Base-by-base conservation (phyloP, 1,140 invertebrate species). In the Halictus rubicundus region DNA sequence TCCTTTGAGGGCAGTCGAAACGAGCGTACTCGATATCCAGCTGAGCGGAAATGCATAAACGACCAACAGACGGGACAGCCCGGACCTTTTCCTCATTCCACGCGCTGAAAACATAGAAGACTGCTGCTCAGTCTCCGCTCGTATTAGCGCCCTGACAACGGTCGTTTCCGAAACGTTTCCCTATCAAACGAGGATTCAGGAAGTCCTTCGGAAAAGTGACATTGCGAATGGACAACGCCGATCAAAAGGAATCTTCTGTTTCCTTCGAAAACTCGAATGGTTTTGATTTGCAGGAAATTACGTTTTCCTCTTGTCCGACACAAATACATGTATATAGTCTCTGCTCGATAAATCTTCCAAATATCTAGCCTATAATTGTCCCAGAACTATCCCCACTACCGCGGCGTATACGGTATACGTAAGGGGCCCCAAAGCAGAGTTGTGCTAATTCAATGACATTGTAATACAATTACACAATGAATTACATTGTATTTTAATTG, bases 1-100 rank as follows among this genome's bases (percentile, higher is more conserved):
- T 91, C 91, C 92, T 92, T 92, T 93, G 92, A 92, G 81, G 87
- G 75, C 10, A 61, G 68, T 68, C 77, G 81, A 78, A 79, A 87
- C 83, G 85, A 82, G 78, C 80, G 83, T 72, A 66, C 75, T 75
- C 87, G 80, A 87, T 89, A 90, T 80, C 86, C 89, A 90, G 81
- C 89, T 87, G 82, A 88, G 88, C 88, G 91, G 91, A 93, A 93
- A 90, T 90, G 87, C 91, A 92, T 86, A 92, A 92, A 91, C 84
- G 87, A 85, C 80, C 49, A 82, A 82, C 57, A 71, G 71, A 82
- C 65, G 66, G 77, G 75, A 71, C 57, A 82, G 69, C 81, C 10
- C 68, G 77, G 61, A 59, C 68, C 78, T 81, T 75, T 78, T 75
- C 59, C 27, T 71, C 80, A 59, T 79, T 64, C 68, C 25, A 59